phyloP scores from a whole-genome alignment of 1,140 invertebrate genomes.

The Eumeta japonica region DNA sequence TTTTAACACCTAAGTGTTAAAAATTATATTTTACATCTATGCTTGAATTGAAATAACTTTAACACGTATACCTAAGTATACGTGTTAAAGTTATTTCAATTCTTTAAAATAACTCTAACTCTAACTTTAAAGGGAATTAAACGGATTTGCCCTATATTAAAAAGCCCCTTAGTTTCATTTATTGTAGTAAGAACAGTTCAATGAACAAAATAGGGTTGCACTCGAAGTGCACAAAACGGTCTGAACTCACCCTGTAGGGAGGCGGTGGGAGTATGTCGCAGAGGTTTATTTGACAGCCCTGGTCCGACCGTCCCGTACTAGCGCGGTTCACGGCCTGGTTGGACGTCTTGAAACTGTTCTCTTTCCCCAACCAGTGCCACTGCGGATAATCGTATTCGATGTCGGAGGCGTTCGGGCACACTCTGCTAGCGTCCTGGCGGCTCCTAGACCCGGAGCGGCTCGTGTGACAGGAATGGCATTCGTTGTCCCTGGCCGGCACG shows the following conservation, averaged over 20 bases:
- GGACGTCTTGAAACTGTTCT: constrained; percentile 55
- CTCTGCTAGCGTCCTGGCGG: constrained; percentile 50
- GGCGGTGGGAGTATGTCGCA: constrained; percentile 54
- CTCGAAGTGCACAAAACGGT: constrained; percentile 17
- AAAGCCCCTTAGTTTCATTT: neutral
- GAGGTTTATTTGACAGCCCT: constrained; percentile 56
- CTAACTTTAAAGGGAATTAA: too few species aligned
- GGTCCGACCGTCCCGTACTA: constrained; percentile 43
- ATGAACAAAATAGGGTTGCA: too few species aligned
- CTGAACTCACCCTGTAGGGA: constrained; percentile 48
- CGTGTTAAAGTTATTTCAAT: too few species aligned
- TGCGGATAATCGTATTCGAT: constrained; percentile 54
- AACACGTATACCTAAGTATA: too few species aligned
- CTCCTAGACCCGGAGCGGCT: constrained; percentile 45
- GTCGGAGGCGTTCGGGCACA: constrained; percentile 43
- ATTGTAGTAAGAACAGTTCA: too few species aligned
- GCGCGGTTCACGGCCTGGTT: constrained; percentile 44
- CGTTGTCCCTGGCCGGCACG: constrained; percentile 39
- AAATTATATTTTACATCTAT: too few species aligned
- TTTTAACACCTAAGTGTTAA: too few species aligned
- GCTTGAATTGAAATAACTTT: too few species aligned
- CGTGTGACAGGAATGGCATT: constrained; percentile 42
- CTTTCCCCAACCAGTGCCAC: constrained; percentile 50
- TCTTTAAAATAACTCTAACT: too few species aligned
- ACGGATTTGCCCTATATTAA: neutral